These are phyloP conservation scores for Sialis fuliginosa DNA, from an alignment of 2,888 invertebrate species.

Conservation along the genomic window DNA sequence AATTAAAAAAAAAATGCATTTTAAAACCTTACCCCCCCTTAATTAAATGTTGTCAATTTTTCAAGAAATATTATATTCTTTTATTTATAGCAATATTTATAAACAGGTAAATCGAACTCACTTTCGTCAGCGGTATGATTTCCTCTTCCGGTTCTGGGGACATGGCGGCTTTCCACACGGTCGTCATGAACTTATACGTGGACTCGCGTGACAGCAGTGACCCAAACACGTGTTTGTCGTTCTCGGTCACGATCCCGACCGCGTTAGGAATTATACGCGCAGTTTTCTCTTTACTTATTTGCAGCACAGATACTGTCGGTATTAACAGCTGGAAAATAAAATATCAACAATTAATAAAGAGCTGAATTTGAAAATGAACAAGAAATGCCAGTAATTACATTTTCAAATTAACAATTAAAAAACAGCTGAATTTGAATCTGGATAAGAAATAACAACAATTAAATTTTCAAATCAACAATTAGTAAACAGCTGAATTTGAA, in stretches of 20 bases:
- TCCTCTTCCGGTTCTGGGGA: constrained; percentile 20
- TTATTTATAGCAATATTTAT: too few species aligned
- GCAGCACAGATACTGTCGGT: constrained; percentile 66
- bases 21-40: too few species aligned
- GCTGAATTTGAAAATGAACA: not conserved
- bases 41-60: too few species aligned
- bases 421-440: too few species aligned
- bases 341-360: constrained; percentile 3
- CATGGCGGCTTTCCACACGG: constrained; percentile 59
- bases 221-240: constrained; percentile 71
- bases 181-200: constrained; percentile 72
- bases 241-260: constrained; percentile 70
- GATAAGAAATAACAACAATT: too few species aligned
- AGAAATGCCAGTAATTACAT: too few species aligned
- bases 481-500: not conserved
- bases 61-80: too few species aligned
- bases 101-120: constrained; percentile 8
- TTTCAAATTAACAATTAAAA: too few species aligned
- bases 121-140: constrained; percentile 21
- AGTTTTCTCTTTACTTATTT: constrained; percentile 84
- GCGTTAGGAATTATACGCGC: constrained; percentile 90
- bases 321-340: constrained; percentile 54
- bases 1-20: too few species aligned
- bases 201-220: constrained; percentile 78
- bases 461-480: too few species aligned